These are phyloP conservation scores for Ginglymostoma cirratum DNA, from an alignment of 2,113 vertebrate species.

Conservation along the genomic window DNA sequence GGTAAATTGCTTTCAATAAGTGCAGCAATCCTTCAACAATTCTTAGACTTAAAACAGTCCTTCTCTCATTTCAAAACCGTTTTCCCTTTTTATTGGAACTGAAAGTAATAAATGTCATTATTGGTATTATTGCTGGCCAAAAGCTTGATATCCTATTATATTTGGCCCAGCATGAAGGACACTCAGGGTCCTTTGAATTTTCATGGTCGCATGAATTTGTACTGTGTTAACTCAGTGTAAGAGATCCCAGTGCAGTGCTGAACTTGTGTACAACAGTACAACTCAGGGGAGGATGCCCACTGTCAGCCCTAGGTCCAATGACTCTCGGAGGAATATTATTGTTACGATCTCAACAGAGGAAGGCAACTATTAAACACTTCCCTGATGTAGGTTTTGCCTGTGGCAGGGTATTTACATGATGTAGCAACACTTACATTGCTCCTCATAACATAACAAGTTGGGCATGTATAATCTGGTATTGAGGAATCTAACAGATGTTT, in stretches of 20 bases:
- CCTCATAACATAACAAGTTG: no score
- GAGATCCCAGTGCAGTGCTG: no score
- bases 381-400: no score
- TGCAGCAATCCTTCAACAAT: no score
- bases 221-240: not conserved
- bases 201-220: not conserved
- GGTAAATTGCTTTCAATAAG: no score
- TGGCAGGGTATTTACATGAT: no score
- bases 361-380: not conserved
- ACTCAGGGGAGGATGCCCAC: not conserved
- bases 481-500: no score
- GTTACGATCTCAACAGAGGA: not conserved
- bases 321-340: not conserved
- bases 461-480: no score
- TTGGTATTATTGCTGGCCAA: not conserved
- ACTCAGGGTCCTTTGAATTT: not conserved
- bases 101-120: not conserved
- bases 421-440: no score
- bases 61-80: no score
- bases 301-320: not conserved
- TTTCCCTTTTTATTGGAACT: not conserved
- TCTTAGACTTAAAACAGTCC: no score
- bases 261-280: not conserved
- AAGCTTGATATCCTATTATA: not conserved
- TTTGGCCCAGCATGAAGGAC: not conserved